Evolutionary conservation across 2,113 vertebrate genomes (phyloP).

Genomic region (Benthochromis sp.): DNA sequence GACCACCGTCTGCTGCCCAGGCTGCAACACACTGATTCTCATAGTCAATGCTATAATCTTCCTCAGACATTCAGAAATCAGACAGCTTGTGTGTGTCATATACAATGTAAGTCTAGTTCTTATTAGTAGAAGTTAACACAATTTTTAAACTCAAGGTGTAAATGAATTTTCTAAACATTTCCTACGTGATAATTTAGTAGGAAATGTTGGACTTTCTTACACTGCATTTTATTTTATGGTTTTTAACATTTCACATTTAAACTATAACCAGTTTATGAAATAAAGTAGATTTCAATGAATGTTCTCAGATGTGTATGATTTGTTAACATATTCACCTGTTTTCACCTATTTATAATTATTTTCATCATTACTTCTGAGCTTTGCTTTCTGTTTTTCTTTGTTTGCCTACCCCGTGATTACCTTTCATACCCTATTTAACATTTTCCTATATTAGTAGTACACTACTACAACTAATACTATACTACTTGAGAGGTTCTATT

Average conservation of each 20-base stretch:
- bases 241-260: background rate
- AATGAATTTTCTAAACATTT: background rate
- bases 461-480: background rate
- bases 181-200: background rate
- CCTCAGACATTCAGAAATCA: background rate
- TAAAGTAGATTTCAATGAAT: background rate
- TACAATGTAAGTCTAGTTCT: background rate
- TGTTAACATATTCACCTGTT: background rate
- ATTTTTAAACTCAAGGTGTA: background rate
- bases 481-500: background rate
- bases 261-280: background rate
- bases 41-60: background rate
- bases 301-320: background rate
- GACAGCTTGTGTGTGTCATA: background rate
- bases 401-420: background rate
- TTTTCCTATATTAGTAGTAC: background rate
- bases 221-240: background rate
- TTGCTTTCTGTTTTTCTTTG: background rate
- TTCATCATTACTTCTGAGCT: background rate
- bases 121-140: background rate
- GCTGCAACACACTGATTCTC: background rate
- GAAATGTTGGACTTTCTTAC: background rate
- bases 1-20: background rate
- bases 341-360: background rate
- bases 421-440: background rate